Conservation (phyloP, 2,797 vertebrate species). For the Hylomyscus alleni region DNA sequence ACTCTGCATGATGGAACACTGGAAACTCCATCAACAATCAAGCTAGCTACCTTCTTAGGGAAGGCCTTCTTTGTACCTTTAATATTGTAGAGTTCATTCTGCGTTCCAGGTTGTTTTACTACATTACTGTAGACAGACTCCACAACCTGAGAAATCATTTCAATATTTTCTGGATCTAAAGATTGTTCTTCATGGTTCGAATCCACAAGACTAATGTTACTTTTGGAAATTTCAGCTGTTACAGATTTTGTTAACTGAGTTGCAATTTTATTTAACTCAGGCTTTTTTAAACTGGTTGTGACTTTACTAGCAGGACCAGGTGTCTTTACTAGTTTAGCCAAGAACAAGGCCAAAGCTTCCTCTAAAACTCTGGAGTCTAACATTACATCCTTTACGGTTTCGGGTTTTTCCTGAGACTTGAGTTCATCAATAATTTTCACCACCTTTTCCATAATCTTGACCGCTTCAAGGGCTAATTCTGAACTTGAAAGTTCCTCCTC, state of each 20-base stretch:
- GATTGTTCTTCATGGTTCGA: constrained; percentile 6
- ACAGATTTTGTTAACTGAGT: constrained; percentile 78
- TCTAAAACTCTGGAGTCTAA: constrained; percentile 71
- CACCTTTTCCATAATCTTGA: constrained; percentile 82
- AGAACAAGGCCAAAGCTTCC: constrained; percentile 79
- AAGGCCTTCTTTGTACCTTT: constrained; percentile 64
- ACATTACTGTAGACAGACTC: constrained; percentile 78
- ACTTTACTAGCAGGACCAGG: constrained; percentile 44
- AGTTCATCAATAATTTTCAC: constrained; percentile 73
- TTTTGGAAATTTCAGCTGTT: constrained; percentile 72
- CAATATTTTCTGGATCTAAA: constrained; percentile 68
- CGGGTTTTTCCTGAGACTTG: constrained; percentile 66
- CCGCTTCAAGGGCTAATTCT: constrained; percentile 78
- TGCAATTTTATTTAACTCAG: constrained; percentile 77
- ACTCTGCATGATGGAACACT: not conserved
- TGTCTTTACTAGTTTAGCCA: constrained; percentile 78
- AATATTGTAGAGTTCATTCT: constrained; percentile 68
- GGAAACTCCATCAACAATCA: constrained; percentile 77
- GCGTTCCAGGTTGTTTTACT: constrained; percentile 71
- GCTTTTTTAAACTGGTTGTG: constrained; percentile 50
- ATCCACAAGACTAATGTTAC: constrained; percentile 71
- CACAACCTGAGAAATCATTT: constrained; percentile 77
- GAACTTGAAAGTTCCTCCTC: constrained; percentile 74
- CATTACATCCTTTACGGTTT: not conserved
- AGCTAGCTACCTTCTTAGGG: constrained; percentile 80